Evolutionary conservation across 2,113 vertebrate species (phyloP), one percentile per base, ranked within the genome.

Genomic region (Gallinago jamesoni): DNA sequence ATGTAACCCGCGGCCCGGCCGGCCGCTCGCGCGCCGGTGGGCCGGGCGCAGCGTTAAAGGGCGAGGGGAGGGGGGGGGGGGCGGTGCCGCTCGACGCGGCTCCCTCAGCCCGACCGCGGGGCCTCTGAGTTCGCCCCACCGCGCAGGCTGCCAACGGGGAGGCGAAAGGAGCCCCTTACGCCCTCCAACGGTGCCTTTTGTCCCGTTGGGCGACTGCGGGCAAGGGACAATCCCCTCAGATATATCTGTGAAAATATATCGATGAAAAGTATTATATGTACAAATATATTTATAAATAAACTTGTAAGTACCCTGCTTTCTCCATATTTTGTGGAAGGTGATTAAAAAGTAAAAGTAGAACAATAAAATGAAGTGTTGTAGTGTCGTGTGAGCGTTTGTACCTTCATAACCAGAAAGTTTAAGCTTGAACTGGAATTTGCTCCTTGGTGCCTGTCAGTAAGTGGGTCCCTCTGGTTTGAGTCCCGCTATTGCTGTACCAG

Each of bases 261-360:
- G 15, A 7, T 25, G 23, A 62, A 15, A 37, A 37, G 9, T 8
- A 28, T 19, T 19, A 63, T 13, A 7, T 37, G 62, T 63, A 20
- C 39, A 64, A 41, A 30, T 23, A 13, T 21, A 17, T 16, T 23
- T 16, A 8, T n/a, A 10, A 24, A 15, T 56, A 33, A 70, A 31
- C 10, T 4, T 0, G 3, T 2, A 9, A 14, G 8, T 10, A 4
- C 7, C 3, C 7, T 1, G 12, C 2, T 14, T 57, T 45, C 2
- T 25, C 9, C 1, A 0, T 21, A 2, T 17, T 78, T 39, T 25
- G 47, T 47, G 22, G 30, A 17, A 50, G 19, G 28, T 10, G 30
- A 55, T 53, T 10, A 3, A 28, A 21, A 75, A 30, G 14, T 5
- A 19, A 9, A 41, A 45, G 15, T 7, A 11, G 27, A 60, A 5